Evolutionary conservation across 2,113 vertebrate genomes (phyloP), one percentile per base, ranked within the genome.

Genomic region (Misgurnus mizolepis): DNA sequence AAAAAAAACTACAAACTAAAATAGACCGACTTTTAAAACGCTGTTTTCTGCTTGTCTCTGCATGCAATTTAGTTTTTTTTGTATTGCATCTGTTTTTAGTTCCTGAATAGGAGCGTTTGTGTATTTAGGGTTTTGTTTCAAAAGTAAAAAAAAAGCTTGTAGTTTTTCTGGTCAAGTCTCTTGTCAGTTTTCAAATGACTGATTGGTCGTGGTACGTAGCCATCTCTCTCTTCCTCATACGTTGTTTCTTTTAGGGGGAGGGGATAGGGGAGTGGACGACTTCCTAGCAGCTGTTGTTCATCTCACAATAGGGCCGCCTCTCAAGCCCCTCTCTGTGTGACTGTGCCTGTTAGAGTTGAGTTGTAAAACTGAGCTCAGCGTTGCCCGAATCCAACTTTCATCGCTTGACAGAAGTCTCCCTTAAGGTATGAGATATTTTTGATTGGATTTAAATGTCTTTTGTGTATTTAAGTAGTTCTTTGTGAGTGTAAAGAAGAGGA

Each of bases 271-370:
- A 1, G 41, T 61, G 86, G 83, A 79, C 83, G 76, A 80, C 80
- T 81, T 67, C 82, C 80, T 75, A 86, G 82, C 86, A 84, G 80
- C 91, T 85, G 87, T 83, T 90, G 76, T 88, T 79, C 4, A 17
- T 80, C 91, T 89, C 40, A 82, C 70, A 78, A 17, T 84, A 79
- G 85, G 0, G 2, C 80, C 82, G 67, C 86, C 65, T 34, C 62
- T 71, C 11, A 3, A 55, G 22, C 40, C 4, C 55, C 17, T 18
- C 40, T 34, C 1, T 64, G 61, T 64, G 75, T 56, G 58, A 39
- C 1, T 64, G 56, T 65, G 40, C 47, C 17, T 43, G 62, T 18
- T 47, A 11, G 47, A 70, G 18, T 17, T 43, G 2, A 11, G 45
- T 45, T 70, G 58, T 56, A 27, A 39, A 50, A 15, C 14, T 18